These are phyloP conservation scores for Gobio gobio DNA, from an alignment of 2,113 vertebrate species.

Conservation along the genomic window DNA sequence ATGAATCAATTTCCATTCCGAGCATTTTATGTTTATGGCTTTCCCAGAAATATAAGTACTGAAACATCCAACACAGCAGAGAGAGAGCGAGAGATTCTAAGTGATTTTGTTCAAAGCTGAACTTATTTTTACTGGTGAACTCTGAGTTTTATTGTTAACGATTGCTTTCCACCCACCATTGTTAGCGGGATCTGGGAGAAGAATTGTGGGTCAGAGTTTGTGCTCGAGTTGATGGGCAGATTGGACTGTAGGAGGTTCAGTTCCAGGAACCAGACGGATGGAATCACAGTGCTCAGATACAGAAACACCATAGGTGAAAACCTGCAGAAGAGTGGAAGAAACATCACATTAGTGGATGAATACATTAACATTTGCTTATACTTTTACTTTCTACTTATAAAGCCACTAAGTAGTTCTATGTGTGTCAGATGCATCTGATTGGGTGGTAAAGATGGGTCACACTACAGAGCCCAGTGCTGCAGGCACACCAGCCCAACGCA, in stretches of 20 bases:
- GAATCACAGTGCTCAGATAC: constrained; percentile 76
- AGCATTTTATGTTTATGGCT: not conserved
- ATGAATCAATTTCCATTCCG: not conserved
- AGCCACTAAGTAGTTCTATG: not conserved
- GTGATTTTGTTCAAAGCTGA: not conserved
- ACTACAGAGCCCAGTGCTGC: constrained; percentile 35
- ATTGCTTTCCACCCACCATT: constrained; percentile 62
- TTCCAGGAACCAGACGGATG: constrained; percentile 79
- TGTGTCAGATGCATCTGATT: constrained; percentile 28
- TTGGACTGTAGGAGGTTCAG: constrained; percentile 74
- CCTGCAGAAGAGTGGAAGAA: constrained; percentile 56
- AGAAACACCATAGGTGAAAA: constrained; percentile 79
- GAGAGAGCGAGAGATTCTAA: not conserved
- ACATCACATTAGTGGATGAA: not conserved
- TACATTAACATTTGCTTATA: not conserved
- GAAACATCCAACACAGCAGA: not conserved
- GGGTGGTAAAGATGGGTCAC: constrained; percentile 26
- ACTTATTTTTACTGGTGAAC: not conserved
- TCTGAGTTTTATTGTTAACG: constrained; percentile 7
- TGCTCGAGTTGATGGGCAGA: constrained; percentile 66
- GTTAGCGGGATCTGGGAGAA: constrained; percentile 69
- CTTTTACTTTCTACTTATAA: constrained; percentile 19
- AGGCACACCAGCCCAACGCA: constrained; percentile 64
- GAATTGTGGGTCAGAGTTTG: constrained; percentile 60
- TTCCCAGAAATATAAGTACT: not conserved